Percentiles rank a stretch among this genome's conserved stretches.
These are phyloP conservation scores for Epinotia demarniana DNA, from an alignment of 2,888 invertebrate species.

Conservation along the genomic window DNA sequence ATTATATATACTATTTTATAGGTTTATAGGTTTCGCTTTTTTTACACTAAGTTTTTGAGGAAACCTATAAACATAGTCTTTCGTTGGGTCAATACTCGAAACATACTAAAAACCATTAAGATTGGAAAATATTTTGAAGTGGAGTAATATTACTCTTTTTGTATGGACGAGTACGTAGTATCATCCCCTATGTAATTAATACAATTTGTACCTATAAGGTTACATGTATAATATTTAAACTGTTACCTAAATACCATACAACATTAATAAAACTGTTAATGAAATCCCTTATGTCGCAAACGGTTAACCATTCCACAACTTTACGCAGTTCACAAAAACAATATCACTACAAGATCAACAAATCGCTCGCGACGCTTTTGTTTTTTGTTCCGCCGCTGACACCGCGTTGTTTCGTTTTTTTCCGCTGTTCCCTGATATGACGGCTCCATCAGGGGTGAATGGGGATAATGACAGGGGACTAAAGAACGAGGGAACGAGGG, in stretches of 20 bases:
- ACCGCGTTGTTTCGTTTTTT: conserved; percentile 52
- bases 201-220: too few species aligned
- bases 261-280: conserved; percentile 5
- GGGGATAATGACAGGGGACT: conserved; percentile 68
- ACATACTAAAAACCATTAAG: too few species aligned
- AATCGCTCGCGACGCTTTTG: conserved; percentile 52
- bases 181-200: too few species aligned
- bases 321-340: conserved; percentile 35
- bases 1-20: too few species aligned
- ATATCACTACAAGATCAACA: conserved; percentile 46
- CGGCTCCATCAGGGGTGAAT: conserved; percentile 71
- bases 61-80: too few species aligned
- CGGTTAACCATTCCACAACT: not conserved
- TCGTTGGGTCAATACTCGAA: too few species aligned
- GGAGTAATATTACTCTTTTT: too few species aligned
- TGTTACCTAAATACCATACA: not conserved
- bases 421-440: conserved; percentile 49
- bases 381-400: conserved; percentile 49
- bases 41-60: too few species aligned
- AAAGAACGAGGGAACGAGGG: conserved; percentile 50
- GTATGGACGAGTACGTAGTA: too few species aligned
- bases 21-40: too few species aligned
- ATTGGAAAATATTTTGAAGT: too few species aligned
- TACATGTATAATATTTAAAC: not conserved
- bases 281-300: not conserved